Percentiles rank a stretch among this genome's conserved stretches.
Conservation (phyloP, 2,113 vertebrate species). For the Motacilla tschutschensis region DNA sequence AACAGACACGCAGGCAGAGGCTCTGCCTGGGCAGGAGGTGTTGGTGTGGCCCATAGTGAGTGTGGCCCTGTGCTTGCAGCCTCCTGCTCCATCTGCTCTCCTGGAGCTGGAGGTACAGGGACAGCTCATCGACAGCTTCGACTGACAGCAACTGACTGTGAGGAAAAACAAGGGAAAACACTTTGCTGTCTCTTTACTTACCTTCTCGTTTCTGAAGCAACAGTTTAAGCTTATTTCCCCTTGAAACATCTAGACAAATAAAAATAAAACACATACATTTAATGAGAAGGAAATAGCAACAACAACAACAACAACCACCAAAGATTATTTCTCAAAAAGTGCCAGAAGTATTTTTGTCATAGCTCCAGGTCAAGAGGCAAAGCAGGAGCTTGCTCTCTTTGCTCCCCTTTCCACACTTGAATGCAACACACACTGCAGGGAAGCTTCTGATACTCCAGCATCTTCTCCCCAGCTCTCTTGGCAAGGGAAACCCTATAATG, state of each 20-base stretch:
- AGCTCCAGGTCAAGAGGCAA: background rate
- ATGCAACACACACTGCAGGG: accelerated
- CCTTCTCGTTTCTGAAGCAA: conserved; percentile 83
- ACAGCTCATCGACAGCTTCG: accelerated
- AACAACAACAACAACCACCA: background rate
- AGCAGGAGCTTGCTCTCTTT: background rate
- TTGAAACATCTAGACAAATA: conserved; percentile 72
- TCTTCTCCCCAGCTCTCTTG: background rate
- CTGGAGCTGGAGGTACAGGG: background rate
- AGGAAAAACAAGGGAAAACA: background rate
- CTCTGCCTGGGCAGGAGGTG: background rate
- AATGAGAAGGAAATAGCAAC: background rate
- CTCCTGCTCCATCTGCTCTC: background rate
- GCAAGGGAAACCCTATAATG: background rate
- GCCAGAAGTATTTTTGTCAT: background rate
- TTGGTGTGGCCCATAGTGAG: accelerated
- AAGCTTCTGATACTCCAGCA: background rate
- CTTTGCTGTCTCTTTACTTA: conserved; percentile 23
- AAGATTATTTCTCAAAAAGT: background rate
- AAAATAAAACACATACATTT: background rate
- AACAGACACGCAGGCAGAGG: accelerated
- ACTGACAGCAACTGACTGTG: accelerated
- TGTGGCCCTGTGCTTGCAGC: accelerated
- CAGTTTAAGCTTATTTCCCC: conserved; percentile 78
- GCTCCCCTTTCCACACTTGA: accelerated